Base-by-base conservation (phyloP, 2,113 vertebrate species). In the Atractosteus spatula region DNA sequence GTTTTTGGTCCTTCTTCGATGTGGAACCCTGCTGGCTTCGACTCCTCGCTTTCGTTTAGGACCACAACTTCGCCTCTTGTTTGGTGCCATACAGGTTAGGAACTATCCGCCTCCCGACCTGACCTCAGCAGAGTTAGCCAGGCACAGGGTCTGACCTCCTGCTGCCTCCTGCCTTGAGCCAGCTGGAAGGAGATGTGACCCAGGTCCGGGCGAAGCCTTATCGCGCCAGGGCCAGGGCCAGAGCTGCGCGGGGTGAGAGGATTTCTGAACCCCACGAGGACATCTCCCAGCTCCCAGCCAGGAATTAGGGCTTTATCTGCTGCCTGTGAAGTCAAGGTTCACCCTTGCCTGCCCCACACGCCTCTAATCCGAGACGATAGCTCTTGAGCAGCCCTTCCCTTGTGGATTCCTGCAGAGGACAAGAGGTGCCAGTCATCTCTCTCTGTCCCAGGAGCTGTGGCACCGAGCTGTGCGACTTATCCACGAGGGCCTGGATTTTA, bases 381-480 rank as follows among this genome's bases (percentile, higher is more conserved):
- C 55, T 74, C 43, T 41, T 68, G 65, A 71, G 59, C 56, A 55
- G 55, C 17, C 17, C 17, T 29, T 29, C 17, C 17, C 17, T 29
- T 29, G 17, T 69, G 54, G 13, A 62, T 62, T 54, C 68, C 45
- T 74, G 78, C 81, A 81, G 80, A 79, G 71, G 51, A 80, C 77
- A 85, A 80, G 83, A 89, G 77, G 84, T 82, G 82, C 85, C 78
- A 61, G 78, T 84, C 83, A 79, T 79, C 77, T 77, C 41, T 13
- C 47, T 42, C 13, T 67, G 71, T 44, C 77, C 68, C 69, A 16
- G 55, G 71, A 70, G 59, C 69, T 47, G 78, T 65, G 72, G 62
- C 51, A 64, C 74, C 16, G 47, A 41, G 55, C 66, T 54, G 17
- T 29, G 17, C 17, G 17, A 29, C 17, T 29, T 29, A 29, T 29